Conservation (phyloP, 1,140 invertebrate species). For the Piezodorus guildinii region DNA sequence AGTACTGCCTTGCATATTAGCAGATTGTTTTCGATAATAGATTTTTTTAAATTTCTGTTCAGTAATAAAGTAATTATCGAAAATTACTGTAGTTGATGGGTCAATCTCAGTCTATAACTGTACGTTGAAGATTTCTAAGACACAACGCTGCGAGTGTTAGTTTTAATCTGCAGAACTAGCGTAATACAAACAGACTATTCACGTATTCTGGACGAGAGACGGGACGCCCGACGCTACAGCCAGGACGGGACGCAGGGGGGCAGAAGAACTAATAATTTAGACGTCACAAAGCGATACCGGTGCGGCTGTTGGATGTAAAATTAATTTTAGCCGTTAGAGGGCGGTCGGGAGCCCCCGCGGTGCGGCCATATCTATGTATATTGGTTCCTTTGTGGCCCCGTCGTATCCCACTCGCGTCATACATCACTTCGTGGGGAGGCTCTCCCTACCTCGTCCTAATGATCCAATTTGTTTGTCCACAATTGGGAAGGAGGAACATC, state of each 20-base stretch:
- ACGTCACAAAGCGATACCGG: slow-evolving; percentile 13
- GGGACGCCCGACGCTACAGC: background rate
- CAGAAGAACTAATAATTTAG: slow-evolving; percentile 19
- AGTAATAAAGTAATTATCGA: too few species aligned
- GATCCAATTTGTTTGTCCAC: too few species aligned
- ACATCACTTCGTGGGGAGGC: background rate
- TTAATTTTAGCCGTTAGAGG: slow-evolving; percentile 19
- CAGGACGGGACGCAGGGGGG: background rate
- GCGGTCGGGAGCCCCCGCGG: slow-evolving; percentile 11
- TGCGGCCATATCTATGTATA: slow-evolving; percentile 20
- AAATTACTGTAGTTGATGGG: too few species aligned
- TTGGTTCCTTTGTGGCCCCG: slow-evolving; percentile 6
- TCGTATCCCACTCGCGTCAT: slow-evolving; percentile 8
- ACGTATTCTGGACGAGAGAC: background rate
- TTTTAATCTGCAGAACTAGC: too few species aligned
- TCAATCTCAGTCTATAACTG: too few species aligned
- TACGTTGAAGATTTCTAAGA: too few species aligned
- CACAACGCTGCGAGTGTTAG: too few species aligned
- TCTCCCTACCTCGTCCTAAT: too few species aligned
- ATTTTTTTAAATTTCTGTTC: too few species aligned
- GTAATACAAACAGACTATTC: background rate
- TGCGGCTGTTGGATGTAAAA: slow-evolving; percentile 11
- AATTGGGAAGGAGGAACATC: too few species aligned
- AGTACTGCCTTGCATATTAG: too few species aligned
- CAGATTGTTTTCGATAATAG: too few species aligned